These are phyloP conservation scores for Mesorhabditis sp. DNA, from an alignment of 2,888 invertebrate genomes.

Conservation along the genomic window DNA sequence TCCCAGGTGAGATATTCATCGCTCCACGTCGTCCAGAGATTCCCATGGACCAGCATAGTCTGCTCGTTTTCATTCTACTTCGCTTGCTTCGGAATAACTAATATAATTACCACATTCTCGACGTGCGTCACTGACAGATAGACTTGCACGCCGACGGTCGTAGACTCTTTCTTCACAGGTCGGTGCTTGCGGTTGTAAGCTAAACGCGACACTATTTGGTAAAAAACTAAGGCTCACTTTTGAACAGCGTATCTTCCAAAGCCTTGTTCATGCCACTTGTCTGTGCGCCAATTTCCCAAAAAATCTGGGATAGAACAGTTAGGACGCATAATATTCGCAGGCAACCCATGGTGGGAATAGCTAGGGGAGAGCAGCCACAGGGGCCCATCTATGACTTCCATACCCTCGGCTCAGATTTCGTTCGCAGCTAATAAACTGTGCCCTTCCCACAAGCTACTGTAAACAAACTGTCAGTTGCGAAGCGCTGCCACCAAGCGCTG, in stretches of 20 bases:
- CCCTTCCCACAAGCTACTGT: no score
- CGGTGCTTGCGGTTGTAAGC: conserved; percentile 45
- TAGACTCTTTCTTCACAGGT: conserved; percentile 49
- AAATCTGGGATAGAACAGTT: no score
- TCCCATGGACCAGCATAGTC: conserved; percentile 52
- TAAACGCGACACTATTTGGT: conserved; percentile 16
- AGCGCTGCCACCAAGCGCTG: no score
- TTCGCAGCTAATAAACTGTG: no score
- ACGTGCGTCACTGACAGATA: conserved; percentile 50
- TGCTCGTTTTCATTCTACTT: conserved; percentile 53
- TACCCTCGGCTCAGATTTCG: no score
- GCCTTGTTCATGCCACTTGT: background rate
- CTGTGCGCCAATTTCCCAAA: no score
- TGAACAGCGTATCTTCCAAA: background rate
- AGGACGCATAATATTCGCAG: no score
- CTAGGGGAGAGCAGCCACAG: no score
- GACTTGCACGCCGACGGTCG: conserved; percentile 41
- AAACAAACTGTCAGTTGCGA: no score
- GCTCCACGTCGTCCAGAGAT: conserved; percentile 48
- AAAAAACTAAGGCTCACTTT: background rate
- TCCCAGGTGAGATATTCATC: conserved; percentile 55
- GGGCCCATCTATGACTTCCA: no score
- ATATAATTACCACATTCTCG: conserved; percentile 47
- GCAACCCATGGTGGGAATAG: no score
- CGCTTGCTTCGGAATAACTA: background rate